phyloP scores from a whole-genome alignment of 2,113 vertebrate species.

The Dromiciops gliroides region DNA sequence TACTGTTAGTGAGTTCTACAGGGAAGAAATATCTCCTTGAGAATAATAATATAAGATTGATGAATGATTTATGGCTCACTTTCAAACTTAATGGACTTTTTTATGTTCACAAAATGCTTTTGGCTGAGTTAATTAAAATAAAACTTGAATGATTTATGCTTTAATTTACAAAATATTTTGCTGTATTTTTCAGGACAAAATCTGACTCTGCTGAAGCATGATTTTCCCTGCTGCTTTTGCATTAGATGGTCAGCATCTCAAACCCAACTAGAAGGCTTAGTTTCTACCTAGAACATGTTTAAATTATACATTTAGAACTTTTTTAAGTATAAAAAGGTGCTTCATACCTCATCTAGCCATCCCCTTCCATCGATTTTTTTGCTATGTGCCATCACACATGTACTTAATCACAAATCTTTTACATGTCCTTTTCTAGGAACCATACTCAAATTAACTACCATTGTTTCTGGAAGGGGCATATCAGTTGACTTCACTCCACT shows the following conservation, averaged over 20 bases:
- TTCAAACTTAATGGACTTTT: conserved; percentile 72
- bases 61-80: conserved; percentile 77
- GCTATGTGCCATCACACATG: neutral
- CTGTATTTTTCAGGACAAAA: conserved; percentile 78
- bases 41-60: conserved; percentile 73
- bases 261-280: conserved; percentile 73
- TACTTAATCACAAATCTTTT: neutral
- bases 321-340: conserved; percentile 45
- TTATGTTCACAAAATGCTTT: conserved; percentile 75
- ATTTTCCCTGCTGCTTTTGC: conserved; percentile 76
- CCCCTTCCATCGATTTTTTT: neutral
- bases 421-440: neutral
- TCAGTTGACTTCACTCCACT: neutral
- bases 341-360: conserved; percentile 44
- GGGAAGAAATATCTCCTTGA: conserved; percentile 58
- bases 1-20: conserved; percentile 52
- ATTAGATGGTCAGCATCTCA: conserved; percentile 77
- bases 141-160: conserved; percentile 82
- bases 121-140: conserved; percentile 81
- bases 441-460: too few species aligned
- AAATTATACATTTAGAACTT: conserved; percentile 71
- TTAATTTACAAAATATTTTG: conserved; percentile 82
- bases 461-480: neutral
- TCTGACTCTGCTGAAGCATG: conserved; percentile 61
- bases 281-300: conserved; percentile 77